Evolutionary conservation across 2,888 invertebrate species (phyloP), one percentile per base, ranked within the genome.

Genomic region (Thumatha senex): DNA sequence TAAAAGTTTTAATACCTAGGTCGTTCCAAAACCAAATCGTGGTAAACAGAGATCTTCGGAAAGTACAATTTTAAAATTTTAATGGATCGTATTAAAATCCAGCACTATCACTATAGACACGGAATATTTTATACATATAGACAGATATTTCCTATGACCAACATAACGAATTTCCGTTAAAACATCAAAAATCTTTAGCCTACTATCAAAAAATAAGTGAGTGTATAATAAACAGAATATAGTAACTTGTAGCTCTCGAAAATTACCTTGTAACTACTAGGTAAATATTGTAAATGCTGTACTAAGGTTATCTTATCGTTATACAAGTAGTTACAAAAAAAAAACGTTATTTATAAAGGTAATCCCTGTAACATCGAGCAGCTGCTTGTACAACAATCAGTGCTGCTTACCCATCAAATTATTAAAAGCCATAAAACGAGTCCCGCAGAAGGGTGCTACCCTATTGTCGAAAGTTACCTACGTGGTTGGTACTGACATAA

Each of bases 341-440:
- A 57, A 80, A 80, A 70, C 68, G 68, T 78, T 73, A 80, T 77
- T 79, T 82, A 77, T 78, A 73, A 78, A 68, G 72, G 79, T 86
- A 86, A 88, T 85, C 87, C 78, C 68, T 66, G 73, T 77, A 70
- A 79, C 76, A 72, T 70, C 67, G 72, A 82, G 84, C 90, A 91
- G 90, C 90, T 89, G 90, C 86, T 70, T 67, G 64, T 70, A 65
- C 67, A 79, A 85, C 89, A 90, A 90, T 91, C 90, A 86, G 78
- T 86, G 88, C 73, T 84, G 88, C 88, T 89, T 87, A 86, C 82
- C 73, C 67, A 84, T 81, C 82, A 86, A 87, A 89, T 89, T 89
- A 86, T 90, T 88, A 89, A 91, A 90, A 88, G 87, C 88, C 84
- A 85, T 91, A 89, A 91, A 89, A 89, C 89, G 88, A 86, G 87